Evolutionary conservation across 2,113 vertebrate species (phyloP).

Genomic region (Gavia stellata): DNA sequence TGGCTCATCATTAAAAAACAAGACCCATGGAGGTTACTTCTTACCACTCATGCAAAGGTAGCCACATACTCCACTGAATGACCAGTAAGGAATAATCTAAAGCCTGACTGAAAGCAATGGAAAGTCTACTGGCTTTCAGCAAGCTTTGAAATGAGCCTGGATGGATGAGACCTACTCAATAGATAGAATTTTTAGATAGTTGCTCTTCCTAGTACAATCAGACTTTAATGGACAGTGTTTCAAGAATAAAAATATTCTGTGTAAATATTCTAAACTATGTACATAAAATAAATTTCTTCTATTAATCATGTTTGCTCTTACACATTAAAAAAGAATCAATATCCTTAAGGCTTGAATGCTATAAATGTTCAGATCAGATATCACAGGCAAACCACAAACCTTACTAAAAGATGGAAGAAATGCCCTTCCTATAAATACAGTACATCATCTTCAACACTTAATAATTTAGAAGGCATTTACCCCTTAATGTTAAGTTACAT

Average conservation of each 20-base stretch:
- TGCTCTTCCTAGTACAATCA: neutral
- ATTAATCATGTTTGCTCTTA: neutral
- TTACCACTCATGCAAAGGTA: neutral
- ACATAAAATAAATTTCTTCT: neutral
- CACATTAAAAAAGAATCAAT: neutral
- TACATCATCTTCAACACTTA: neutral
- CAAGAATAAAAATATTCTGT: neutral
- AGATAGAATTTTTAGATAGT: neutral
- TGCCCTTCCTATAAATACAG: neutral
- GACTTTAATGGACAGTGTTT: neutral
- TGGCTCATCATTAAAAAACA: neutral
- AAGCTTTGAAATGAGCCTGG: neutral
- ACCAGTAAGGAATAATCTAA: neutral
- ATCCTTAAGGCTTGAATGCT: neutral
- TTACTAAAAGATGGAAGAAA: neutral
- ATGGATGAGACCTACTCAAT: neutral
- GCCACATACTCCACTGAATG: neutral
- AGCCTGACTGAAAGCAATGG: neutral
- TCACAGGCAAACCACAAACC: neutral
- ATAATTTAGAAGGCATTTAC: neutral
- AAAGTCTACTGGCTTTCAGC: neutral
- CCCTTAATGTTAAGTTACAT: neutral
- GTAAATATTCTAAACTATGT: neutral
- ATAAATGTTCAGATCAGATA: neutral
- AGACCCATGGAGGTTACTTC: neutral